Evolutionary conservation across 2,113 vertebrate species (phyloP), one percentile per base, ranked within the genome.

Genomic region (Chiloscyllium plagiosum): DNA sequence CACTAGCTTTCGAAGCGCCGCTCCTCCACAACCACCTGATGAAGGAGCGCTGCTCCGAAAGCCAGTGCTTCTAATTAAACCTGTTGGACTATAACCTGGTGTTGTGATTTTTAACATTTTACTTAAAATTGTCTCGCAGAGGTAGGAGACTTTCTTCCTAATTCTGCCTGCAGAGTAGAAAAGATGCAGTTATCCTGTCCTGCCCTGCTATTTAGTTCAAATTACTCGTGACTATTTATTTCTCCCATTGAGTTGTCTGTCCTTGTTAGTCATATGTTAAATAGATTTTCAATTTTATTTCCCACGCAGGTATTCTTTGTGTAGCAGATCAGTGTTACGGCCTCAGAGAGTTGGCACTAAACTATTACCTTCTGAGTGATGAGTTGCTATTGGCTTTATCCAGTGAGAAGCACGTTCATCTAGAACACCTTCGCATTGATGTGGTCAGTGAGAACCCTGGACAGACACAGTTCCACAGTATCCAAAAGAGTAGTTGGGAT

Each of bases 321-420:
- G 98, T 98, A 69, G 98, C 98, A 69, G 97, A 98, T 95, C 98
- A 98, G 96, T 98, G 98, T 95, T 97, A 98, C 0, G 98, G 98
- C 72, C 97, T 98, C 47, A 96, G 98, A 29, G 98, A 98, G 96
- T 97, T 98, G 96, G 97, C 98, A 70, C 97, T 98, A 96, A 98
- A 98, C 96, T 98, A 98, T 96, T 97, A 98, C 96, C 97, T 98
- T 33, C 4, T 98, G 92, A 98, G 97, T 13, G 98, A 98, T 47
- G 97, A 98, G 76, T 97, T 98, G 42, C 96, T 98, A 52, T 96
- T 98, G 96, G 98, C 97, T 7, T 97, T 98, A 2, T 98, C 97
- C 0, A 97, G 97, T 33, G 98, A 98, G 95, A 98, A 98, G 68
- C 97, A 98, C 0, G 97, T 98, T 42, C 97, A 97, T 83, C 97